Percentiles rank a stretch among this genome's conserved stretches.
Conservation (phyloP, 2,888 invertebrate genomes). For the Lapara coniferarum region DNA sequence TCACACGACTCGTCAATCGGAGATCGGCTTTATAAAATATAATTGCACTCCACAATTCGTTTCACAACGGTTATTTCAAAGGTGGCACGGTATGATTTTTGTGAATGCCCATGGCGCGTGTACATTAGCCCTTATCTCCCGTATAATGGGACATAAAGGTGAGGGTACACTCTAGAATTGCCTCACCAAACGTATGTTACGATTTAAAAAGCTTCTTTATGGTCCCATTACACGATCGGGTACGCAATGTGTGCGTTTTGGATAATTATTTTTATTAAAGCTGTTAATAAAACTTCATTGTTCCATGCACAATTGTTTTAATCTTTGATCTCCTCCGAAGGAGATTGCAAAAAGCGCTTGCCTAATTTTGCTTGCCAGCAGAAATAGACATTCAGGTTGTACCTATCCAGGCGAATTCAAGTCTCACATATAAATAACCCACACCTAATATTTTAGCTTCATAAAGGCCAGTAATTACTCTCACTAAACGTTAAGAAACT, state of each 20-base stretch:
- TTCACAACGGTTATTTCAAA: slow-evolving; percentile 36
- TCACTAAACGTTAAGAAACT: slow-evolving; percentile 32
- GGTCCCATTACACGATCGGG: slow-evolving; percentile 22
- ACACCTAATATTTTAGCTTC: too few species aligned
- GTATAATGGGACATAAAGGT: slow-evolving; percentile 43
- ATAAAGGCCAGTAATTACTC: too few species aligned
- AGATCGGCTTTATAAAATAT: slow-evolving; percentile 38
- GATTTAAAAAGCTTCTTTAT: slow-evolving; percentile 40
- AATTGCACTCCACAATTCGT: slow-evolving; percentile 35
- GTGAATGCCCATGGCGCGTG: slow-evolving; percentile 30
- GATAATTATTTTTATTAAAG: slow-evolving; percentile 18
- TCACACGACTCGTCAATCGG: slow-evolving; percentile 34
- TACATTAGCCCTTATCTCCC: slow-evolving; percentile 44
- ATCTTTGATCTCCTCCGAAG: background rate
- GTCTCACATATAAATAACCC: too few species aligned
- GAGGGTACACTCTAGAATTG: slow-evolving; percentile 41
- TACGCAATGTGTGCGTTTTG: slow-evolving; percentile 17
- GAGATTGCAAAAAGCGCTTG: too few species aligned
- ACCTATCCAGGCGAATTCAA: too few species aligned
- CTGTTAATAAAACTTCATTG: slow-evolving; percentile 1
- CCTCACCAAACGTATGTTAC: slow-evolving; percentile 39
- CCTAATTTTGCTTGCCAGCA: too few species aligned
- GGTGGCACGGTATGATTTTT: slow-evolving; percentile 39
- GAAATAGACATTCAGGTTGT: too few species aligned
- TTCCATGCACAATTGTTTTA: slow-evolving; percentile 25